Percentiles rank a stretch among this genome's conserved stretches.
Evolutionary conservation across 1,140 invertebrate species (phyloP).

Genomic region (Chrysopa pallens): DNA sequence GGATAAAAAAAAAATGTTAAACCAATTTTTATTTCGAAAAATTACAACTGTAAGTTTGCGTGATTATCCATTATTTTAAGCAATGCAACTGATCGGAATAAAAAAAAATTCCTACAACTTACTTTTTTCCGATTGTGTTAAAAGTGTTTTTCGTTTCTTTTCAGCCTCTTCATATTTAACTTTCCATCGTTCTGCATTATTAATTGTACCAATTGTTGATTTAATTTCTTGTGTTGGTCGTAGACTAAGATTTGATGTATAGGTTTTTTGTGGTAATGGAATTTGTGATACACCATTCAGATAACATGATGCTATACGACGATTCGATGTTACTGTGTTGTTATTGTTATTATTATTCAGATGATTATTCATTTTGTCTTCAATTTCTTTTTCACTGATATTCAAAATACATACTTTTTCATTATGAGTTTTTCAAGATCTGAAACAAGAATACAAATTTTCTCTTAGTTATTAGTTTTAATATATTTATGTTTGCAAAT

Average conservation of each 20-base stretch:
- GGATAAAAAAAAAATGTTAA: too few relatives aligned
- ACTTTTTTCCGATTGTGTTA: not conserved
- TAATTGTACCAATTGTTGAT: not conserved
- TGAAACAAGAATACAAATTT: not conserved
- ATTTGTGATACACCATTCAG: not conserved
- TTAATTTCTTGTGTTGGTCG: not conserved
- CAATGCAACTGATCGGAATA: too few relatives aligned
- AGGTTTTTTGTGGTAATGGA: not conserved
- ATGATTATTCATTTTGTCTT: too few relatives aligned
- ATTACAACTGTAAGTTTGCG: too few relatives aligned
- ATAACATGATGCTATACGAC: not conserved
- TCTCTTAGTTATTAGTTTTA: too few relatives aligned
- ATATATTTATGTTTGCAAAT: too few relatives aligned
- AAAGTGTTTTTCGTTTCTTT: not conserved
- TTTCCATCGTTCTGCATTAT: not conserved
- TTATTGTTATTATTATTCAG: not conserved
- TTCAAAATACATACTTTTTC: too few relatives aligned
- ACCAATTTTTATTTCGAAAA: too few relatives aligned
- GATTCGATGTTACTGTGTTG: not conserved
- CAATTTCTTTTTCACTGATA: too few relatives aligned
- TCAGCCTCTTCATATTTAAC: not conserved
- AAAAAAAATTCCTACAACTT: not conserved
- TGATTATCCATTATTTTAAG: too few relatives aligned
- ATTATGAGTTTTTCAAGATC: not conserved
- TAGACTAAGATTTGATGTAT: not conserved